These are phyloP conservation scores for Zootermopsis nevadensis DNA, from an alignment of 2,888 invertebrate species.

Conservation along the genomic window DNA sequence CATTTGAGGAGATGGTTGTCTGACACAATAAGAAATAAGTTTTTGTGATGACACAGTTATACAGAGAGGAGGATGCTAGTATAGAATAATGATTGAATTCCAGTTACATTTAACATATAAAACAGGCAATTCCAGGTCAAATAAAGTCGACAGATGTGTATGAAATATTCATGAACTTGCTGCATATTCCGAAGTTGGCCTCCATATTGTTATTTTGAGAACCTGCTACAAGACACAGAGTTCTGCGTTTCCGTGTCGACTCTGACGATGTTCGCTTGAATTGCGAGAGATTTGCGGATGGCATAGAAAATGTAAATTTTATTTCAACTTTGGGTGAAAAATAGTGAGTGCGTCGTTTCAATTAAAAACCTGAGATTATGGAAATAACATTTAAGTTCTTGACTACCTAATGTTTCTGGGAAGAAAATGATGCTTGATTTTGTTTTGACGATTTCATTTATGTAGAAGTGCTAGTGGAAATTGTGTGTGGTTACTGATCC, in stretches of 20 bases:
- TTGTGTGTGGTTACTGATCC: no score
- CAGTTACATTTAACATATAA: constrained; percentile 19
- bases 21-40: neutral
- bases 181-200: neutral
- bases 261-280: neutral
- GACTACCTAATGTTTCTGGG: no score
- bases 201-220: constrained; percentile 6
- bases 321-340: no score
- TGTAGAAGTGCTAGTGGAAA: no score
- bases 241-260: neutral
- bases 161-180: constrained; percentile 18
- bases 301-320: no score
- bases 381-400: no score
- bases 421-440: no score
- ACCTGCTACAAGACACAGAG: neutral
- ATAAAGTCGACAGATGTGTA: constrained; percentile 21
- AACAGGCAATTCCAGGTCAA: constrained; percentile 19
- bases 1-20: neutral
- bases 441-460: no score
- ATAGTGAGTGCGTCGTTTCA: no score
- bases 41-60: constrained; percentile 5
- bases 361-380: no score
- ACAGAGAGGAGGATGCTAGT: neutral
- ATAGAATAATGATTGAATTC: constrained; percentile 20
- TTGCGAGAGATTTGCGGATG: no score